These are phyloP conservation scores for Neostethus bicornis DNA, from an alignment of 2,797 vertebrate genomes.

Conservation along the genomic window DNA sequence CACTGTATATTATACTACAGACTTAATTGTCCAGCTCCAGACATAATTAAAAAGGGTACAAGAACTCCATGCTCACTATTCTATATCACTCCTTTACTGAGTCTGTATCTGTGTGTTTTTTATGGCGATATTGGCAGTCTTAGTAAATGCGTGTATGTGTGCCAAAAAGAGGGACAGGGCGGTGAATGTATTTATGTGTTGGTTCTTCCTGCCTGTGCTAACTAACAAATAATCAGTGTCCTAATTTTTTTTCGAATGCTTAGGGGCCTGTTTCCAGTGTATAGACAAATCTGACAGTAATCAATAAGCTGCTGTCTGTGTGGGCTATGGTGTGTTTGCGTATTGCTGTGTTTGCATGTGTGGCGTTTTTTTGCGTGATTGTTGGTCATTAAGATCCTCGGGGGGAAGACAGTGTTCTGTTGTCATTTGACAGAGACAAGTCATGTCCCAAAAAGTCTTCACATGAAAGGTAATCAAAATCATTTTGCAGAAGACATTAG, in stretches of 20 bases:
- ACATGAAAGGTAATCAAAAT: slow-evolving; percentile 69
- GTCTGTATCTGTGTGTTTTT: slow-evolving; percentile 36
- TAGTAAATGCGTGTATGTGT: slow-evolving; percentile 53
- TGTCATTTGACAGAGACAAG: slow-evolving; percentile 71
- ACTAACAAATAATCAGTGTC: slow-evolving; percentile 75
- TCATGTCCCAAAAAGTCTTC: slow-evolving; percentile 64
- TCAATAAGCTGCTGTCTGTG: slow-evolving; percentile 75
- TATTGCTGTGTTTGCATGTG: slow-evolving; percentile 39
- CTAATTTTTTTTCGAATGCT: slow-evolving; percentile 77
- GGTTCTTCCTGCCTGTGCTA: slow-evolving; percentile 53
- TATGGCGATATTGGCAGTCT: slow-evolving; percentile 39
- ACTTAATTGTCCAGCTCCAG: slow-evolving; percentile 62
- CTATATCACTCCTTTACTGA: slow-evolving; percentile 72
- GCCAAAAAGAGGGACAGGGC: slow-evolving; percentile 50
- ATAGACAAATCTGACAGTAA: slow-evolving; percentile 72
- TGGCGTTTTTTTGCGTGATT: slow-evolving; percentile 39
- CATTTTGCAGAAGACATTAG: slow-evolving; percentile 30
- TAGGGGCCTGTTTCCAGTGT: slow-evolving; percentile 74
- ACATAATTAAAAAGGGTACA: slow-evolving; percentile 73
- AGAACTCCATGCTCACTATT: slow-evolving; percentile 74
- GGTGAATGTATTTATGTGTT: slow-evolving; percentile 43
- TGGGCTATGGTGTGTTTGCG: slow-evolving; percentile 15
- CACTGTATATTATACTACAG: slow-evolving; percentile 53
- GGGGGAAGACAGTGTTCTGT: slow-evolving; percentile 64
- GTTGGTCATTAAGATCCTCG: slow-evolving; percentile 70